Evolutionary conservation across 2,113 vertebrate genomes (phyloP), one percentile per base, ranked within the genome.

Genomic region (Tautogolabrus adspersus): DNA sequence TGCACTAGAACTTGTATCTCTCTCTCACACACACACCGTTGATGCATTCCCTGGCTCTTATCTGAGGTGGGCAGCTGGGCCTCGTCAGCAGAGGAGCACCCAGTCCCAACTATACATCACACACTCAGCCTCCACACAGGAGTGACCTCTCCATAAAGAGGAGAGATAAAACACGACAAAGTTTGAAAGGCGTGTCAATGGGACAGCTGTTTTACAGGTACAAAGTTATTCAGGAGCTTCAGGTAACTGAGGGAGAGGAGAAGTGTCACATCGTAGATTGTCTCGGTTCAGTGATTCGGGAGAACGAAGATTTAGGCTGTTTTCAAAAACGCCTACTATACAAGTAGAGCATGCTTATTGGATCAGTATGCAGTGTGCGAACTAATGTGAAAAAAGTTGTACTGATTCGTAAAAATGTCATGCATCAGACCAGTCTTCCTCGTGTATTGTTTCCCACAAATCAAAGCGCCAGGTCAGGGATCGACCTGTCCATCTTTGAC

Each of bases 41-140:
- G 91, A 94, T 93, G 91, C 92, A 94, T 92, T 69, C 87, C 75
- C 62, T 47, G 85, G 82, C 76, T 88, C 90, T 95, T 94, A 95
- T 95, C 94, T 92, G 85, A 65, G 84, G 79, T 83, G 74, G 77
- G 88, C 94, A 94, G 93, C 91, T 79, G 75, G 82, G 79, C 77
- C 77, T 87, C 71, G 87, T 90, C 88, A 83, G 87, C 79, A 69
- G 54, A 87, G 86, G 81, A 85, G 70, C 52, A 37, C 67, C 72
- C 44, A 40, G 57, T 54, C 38, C 60, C 84, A 63, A 68, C 86
- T 85, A 93, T 91, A 91, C 89, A 93, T 94, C 94, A 93, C 87
- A 89, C 88, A 82, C 75, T 34, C 47, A 82, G 81, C 86, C 75
- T 81, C 88, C 83, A 84, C 83, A 90, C 83, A 89, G 82, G 83